Evolutionary conservation across 2,888 invertebrate species (phyloP).

Genomic region (Synanthedon vespiformis): DNA sequence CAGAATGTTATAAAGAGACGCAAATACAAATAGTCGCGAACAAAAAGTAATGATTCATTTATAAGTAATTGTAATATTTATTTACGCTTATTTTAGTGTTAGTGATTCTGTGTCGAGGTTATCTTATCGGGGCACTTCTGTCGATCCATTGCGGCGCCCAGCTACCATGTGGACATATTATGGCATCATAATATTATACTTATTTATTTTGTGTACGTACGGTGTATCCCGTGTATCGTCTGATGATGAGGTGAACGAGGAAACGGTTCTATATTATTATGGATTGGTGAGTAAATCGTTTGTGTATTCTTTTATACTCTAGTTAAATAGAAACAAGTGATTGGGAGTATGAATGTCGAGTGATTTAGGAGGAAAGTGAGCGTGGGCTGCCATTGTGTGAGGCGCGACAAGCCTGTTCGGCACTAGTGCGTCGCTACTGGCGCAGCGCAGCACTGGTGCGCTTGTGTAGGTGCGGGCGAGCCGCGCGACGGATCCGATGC

Average conservation of each 20-base stretch:
- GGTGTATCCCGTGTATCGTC: slow-evolving; percentile 2
- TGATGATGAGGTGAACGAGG: slow-evolving; percentile 23
- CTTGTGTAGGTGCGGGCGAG: slow-evolving; percentile 71
- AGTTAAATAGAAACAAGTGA: no score
- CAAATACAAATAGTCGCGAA: no score
- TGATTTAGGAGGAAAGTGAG: slow-evolving; percentile 69
- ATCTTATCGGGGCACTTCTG: background rate
- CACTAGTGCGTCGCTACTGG: slow-evolving; percentile 70
- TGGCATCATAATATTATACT: slow-evolving; percentile 21
- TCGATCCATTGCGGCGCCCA: background rate
- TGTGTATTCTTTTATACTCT: no score
- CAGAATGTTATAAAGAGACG: slow-evolving; percentile 14
- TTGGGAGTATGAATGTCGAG: no score
- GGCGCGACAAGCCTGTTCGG: slow-evolving; percentile 61
- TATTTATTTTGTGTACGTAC: slow-evolving; percentile 11
- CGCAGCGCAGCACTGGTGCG: slow-evolving; percentile 68
- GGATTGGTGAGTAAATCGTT: slow-evolving; percentile 41
- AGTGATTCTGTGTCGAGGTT: background rate
- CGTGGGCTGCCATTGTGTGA: slow-evolving; percentile 67
- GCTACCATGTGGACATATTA: slow-evolving; percentile 27
- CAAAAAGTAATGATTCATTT: no score
- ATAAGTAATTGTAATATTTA: no score
- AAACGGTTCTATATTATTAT: slow-evolving; percentile 48
- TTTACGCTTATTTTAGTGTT: no score
- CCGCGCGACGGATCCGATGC: slow-evolving; percentile 35